Conservation (phyloP, 1,140 invertebrate species). For the Drosophila kepulauana region DNA sequence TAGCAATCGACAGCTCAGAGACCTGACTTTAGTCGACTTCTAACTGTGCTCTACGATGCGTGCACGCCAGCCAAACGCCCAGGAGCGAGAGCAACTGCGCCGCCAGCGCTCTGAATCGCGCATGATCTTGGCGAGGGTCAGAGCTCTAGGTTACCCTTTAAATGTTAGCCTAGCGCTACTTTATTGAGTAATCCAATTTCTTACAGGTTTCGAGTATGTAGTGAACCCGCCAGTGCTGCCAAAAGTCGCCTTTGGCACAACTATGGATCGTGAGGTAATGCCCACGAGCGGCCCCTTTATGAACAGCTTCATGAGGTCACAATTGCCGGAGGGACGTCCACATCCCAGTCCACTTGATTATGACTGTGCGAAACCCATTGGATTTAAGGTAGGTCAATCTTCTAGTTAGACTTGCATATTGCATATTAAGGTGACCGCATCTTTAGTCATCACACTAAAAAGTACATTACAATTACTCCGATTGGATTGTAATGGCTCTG, state of each 20-base stretch:
- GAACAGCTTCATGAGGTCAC: conserved; percentile 50
- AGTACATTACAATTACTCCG: no score
- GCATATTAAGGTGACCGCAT: not conserved
- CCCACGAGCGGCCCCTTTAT: conserved; percentile 43
- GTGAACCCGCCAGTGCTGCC: conserved; percentile 68
- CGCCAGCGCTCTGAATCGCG: conserved; percentile 70
- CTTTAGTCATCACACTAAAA: no score
- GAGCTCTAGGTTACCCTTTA: conserved; percentile 46
- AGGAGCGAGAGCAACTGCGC: conserved; percentile 69
- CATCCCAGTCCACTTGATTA: conserved; percentile 61
- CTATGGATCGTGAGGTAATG: conserved; percentile 58
- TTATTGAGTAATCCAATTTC: not conserved
- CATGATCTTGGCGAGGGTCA: conserved; percentile 50
- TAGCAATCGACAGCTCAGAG: conserved; percentile 1
- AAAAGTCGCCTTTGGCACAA: conserved; percentile 67
- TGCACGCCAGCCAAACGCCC: conserved; percentile 64
- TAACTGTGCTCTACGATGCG: conserved; percentile 58
- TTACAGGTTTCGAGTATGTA: conserved; percentile 77
- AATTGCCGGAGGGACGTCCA: conserved; percentile 12
- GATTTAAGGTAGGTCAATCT: conserved; percentile 49
- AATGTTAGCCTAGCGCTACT: not conserved
- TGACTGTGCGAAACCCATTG: conserved; percentile 34
- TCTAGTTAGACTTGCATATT: not conserved
- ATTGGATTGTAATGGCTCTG: no score
- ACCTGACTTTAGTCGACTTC: conserved; percentile 35